Evolutionary conservation across 2,113 vertebrate genomes (phyloP), one percentile per base, ranked within the genome.

Genomic region (Hemiprocne comata): DNA sequence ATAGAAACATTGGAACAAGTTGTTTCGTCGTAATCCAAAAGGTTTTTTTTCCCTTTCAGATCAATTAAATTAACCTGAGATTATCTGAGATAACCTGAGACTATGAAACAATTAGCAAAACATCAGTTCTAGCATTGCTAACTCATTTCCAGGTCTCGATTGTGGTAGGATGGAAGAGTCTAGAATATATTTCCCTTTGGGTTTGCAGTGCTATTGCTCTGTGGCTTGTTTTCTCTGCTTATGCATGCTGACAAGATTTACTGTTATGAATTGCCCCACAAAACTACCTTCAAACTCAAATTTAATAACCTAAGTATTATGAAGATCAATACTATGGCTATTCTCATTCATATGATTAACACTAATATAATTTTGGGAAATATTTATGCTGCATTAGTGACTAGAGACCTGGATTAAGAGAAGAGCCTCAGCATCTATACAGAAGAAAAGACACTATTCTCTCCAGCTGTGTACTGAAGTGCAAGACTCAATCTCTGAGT

Each of bases 271-370:
- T 92, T 11, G 5, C 66, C 40, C 85, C 90, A 93, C 94, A 89
- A 94, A 93, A 90, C 88, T 90, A 93, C 92, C 85, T 95, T 90
- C 88, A 94, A 96, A 94, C 85, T 93, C 83, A 95, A 95, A 97
- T 93, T 92, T 96, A 96, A 97, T 96, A 94, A 94, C 88, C 79
- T 61, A 92, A 94, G 90, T 80, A 90, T 95, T 94, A 96, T 75
- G 88, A 96, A 94, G 93, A 96, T 95, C 94, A 96, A 96, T 95
- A 96, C 95, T 86, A 88, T 65, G 90, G 72, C 90, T 94, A 86
- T 86, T 95, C 82, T 90, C 86, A 95, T 93, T 97, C 95, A 89
- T 89, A 90, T 90, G 93, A 97, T 96, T 97, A 94, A 76, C 80
- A 69, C 81, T 90, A 89, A 96, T 93, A 86, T 89, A 85, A 96